Conservation (phyloP, 2,888 invertebrate genomes). For the Gisinianus flammeolus region DNA sequence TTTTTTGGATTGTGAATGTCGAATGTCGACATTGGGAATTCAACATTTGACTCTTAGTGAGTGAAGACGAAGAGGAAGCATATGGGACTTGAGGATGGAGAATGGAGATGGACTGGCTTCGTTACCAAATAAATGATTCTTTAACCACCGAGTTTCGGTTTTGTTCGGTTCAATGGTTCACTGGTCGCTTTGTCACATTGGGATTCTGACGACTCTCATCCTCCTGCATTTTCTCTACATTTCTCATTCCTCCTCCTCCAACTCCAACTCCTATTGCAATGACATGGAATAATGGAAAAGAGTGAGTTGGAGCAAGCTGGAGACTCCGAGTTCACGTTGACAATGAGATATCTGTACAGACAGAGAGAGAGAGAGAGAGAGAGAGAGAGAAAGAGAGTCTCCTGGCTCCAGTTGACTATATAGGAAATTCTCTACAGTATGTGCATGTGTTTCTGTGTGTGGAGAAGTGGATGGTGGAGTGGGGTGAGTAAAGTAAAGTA, state of each 20-base stretch:
- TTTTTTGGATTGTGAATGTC: no score
- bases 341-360: background rate
- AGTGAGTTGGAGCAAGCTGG: background rate
- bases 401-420: background rate
- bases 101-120: background rate
- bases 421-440: background rate
- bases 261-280: background rate
- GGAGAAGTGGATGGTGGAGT: no score
- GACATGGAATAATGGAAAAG: background rate
- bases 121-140: slow-evolving; percentile 21
- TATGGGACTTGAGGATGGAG: background rate
- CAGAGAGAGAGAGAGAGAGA: background rate
- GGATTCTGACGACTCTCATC: background rate
- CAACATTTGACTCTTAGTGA: no score
- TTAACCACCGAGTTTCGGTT: slow-evolving; percentile 25
- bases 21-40: no score
- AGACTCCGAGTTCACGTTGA: background rate
- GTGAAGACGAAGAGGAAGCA: no score
- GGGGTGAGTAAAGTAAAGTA: background rate
- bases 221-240: background rate
- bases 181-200: background rate
- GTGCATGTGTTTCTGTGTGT: no score
- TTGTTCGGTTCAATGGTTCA: slow-evolving; percentile 18
- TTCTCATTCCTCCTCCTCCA: background rate
- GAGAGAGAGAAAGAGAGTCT: background rate